phyloP scores from a whole-genome alignment of 2,888 invertebrate species.

The Pammene fasciana region DNA sequence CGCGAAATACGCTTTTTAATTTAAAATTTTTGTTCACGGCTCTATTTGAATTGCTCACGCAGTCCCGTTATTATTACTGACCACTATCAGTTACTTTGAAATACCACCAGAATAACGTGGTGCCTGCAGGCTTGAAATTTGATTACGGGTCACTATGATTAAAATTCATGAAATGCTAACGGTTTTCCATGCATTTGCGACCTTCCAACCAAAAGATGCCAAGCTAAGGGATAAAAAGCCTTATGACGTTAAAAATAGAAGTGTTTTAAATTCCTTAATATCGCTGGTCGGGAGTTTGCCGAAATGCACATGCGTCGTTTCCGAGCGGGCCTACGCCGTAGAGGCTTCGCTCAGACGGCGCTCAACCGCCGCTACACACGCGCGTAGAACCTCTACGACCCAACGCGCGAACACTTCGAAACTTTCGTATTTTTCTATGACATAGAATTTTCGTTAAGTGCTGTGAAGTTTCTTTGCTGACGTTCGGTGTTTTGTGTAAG shows the following conservation, averaged over 20 bases:
- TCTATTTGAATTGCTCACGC: neutral
- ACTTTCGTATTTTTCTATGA: constrained; percentile 78
- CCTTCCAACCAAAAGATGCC: constrained; percentile 53
- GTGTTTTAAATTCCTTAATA: constrained; percentile 45
- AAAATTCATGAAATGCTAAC: constrained; percentile 70
- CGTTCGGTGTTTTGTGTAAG: constrained; percentile 56
- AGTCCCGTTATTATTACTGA: neutral
- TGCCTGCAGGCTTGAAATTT: constrained; percentile 44
- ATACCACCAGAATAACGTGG: constrained; percentile 10
- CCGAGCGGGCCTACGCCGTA: constrained; percentile 62
- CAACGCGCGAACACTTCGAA: constrained; percentile 58
- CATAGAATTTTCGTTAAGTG: constrained; percentile 52
- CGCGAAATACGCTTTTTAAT: no score
- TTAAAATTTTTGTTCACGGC: neutral
- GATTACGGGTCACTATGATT: constrained; percentile 53
- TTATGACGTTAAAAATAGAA: constrained; percentile 46
- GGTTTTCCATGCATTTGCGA: constrained; percentile 65
- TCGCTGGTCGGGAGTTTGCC: constrained; percentile 44
- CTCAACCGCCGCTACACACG: constrained; percentile 65
- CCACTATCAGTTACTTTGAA: neutral
- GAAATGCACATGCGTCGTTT: constrained; percentile 78
- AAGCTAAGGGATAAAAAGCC: constrained; percentile 43
- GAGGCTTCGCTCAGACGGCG: constrained; percentile 73
- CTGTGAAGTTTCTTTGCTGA: constrained; percentile 52
- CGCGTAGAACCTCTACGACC: constrained; percentile 69